Evolutionary conservation across 2,113 vertebrate species (phyloP), one percentile per base, ranked within the genome.

Genomic region (Acrocephalus kingi): DNA sequence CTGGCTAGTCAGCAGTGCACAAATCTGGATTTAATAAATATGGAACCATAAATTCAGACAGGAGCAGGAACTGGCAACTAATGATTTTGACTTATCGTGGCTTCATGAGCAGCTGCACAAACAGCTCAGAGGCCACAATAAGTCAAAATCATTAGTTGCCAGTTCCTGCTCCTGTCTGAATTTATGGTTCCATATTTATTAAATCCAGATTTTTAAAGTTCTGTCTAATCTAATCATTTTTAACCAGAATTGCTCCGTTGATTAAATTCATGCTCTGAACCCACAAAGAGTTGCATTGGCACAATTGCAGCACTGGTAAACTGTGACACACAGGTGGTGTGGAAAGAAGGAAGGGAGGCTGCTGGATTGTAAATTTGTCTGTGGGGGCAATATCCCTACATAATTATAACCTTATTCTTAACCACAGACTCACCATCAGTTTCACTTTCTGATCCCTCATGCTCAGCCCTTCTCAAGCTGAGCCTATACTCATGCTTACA

Each of bases 11-110:
- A 92, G 43, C 75, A 80, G 30, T 59, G 88, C 83, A 59, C 64
- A 86, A 51, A 77, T 77, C 95, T 96, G 90, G 72, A 24, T 69
- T 94, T 90, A 95, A 93, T 93, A 90, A 96, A 55, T 39, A 51
- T 12, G 15, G 59, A 93, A 39, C 55, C 63, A 71, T 95, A 86
- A 86, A 95, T 92, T 88, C 81, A 92, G 79, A 69, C 72, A 80
- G 76, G 55, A 93, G 55, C 80, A 92, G 86, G 58, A 93, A 79
- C 78, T 79, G 74, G 58, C 67, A 83, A 35, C 54, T 94, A 85
- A 69, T 68, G 78, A 49, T 73, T 72, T 35, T 90, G 83, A 88
- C 83, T 97, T 88, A 31, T 30, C 77, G 35, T 81, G 83, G 72
- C n/a, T n/a, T n/a, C n/a, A n/a, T n/a, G n/a, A n/a, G n/a, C n/a